A percentile compares a stretch with the other conserved stretches of the same genome.
phyloP scores from a whole-genome alignment of 2,797 vertebrate species.

The Poecilia velifera region DNA sequence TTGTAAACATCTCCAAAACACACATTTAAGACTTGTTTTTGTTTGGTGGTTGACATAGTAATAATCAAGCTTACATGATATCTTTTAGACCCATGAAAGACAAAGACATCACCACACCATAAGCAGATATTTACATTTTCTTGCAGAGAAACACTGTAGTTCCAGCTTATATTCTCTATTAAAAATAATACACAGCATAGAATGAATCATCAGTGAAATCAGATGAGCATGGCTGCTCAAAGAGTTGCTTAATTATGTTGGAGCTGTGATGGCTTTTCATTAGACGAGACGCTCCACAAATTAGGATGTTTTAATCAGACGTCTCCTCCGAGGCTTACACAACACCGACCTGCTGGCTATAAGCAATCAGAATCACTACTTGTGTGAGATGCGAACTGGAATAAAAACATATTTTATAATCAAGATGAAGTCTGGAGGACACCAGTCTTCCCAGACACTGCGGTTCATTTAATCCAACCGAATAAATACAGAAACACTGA shows the following conservation, averaged over 20 bases:
- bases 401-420: conserved; percentile 20
- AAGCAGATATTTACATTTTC: not conserved
- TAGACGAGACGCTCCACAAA: conserved; percentile 53
- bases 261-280: conserved; percentile 58
- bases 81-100: not conserved
- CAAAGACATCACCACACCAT: not conserved
- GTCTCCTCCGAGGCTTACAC: conserved; percentile 22
- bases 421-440: conserved; percentile 8
- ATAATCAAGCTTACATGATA: not conserved
- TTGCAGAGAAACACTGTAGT: not conserved
- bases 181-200: conserved; percentile 17
- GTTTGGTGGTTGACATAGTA: too few species aligned
- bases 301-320: conserved; percentile 49
- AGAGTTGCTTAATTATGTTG: conserved; percentile 51
- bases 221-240: conserved; percentile 53
- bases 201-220: conserved; percentile 33
- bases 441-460: not conserved
- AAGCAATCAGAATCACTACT: conserved; percentile 37
- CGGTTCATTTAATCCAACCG: not conserved
- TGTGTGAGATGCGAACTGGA: conserved; percentile 21
- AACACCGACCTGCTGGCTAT: conserved; percentile 29
- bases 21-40: not conserved
- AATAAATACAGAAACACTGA: not conserved
- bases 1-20: not conserved
- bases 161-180: not conserved